phyloP scores from a whole-genome alignment of 1,140 invertebrate species.

The Caenorhabditis brenneri region DNA sequence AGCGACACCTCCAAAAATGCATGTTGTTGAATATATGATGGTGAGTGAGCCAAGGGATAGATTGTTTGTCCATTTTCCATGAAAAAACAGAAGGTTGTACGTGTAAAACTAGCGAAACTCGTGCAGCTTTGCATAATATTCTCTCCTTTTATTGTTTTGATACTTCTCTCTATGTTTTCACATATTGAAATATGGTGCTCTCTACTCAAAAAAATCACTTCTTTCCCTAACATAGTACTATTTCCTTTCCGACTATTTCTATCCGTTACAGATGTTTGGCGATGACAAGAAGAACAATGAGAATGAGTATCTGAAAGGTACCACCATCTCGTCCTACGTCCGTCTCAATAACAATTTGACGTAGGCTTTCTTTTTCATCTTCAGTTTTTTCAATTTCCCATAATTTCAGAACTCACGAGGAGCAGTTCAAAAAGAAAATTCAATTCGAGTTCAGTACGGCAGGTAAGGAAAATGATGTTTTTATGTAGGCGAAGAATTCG shows the following conservation, averaged over 20 bases:
- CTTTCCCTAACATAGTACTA: neutral
- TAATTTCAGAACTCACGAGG: conserved; percentile 55
- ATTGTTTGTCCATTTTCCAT: neutral
- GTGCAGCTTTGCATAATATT: conserved; percentile 32
- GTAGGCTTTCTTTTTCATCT: neutral
- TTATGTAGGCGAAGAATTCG: no score
- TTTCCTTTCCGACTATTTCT: neutral
- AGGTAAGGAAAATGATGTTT: conserved; percentile 38
- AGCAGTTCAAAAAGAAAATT: conserved; percentile 56
- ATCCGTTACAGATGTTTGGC: conserved; percentile 31
- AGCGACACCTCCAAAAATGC: conserved; percentile 54
- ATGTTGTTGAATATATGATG: conserved; percentile 59
- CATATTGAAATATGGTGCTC: neutral
- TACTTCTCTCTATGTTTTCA: neutral
- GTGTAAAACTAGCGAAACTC: neutral
- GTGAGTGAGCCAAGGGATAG: neutral
- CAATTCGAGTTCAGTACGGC: conserved; percentile 51
- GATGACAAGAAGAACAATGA: conserved; percentile 51
- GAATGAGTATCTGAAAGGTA: conserved; percentile 49
- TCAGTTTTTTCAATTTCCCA: neutral
- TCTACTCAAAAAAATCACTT: neutral
- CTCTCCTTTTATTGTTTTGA: neutral
- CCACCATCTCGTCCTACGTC: conserved; percentile 58
- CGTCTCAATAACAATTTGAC: conserved; percentile 55
- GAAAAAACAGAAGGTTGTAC: neutral